Base-by-base conservation (phyloP, 2,797 vertebrate species). In the Gephyroberyx darwinii region DNA sequence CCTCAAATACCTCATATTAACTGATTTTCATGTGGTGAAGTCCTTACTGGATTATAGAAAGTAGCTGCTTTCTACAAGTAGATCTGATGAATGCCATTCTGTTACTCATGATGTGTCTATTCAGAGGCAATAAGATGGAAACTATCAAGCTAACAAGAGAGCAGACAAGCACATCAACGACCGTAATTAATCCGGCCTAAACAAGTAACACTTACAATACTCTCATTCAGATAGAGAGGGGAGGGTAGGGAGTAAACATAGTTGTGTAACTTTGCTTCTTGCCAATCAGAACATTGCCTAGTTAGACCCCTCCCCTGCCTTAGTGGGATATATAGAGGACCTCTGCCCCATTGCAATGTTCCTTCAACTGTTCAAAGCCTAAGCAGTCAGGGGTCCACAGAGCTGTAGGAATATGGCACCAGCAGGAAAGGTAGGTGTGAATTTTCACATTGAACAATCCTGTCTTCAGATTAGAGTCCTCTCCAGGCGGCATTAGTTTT, bases 401-500 rank as follows among this genome's bases (percentile, higher is more conserved):
- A 83, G 64, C 75, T 75, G 54, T 72, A 82, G 87, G 80, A 88
- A 65, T 70, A 93, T 93, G 92, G 89, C 90, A 90, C 90, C 90
- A 5, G 5, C 43, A 77, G 61, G 12, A 65, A 91, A 89, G 92
- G 92, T 93, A 91, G 1, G 84, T 85, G 53, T 75, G n/a, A 43
- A 67, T 5, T 8, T 43, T 3, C 41, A 14, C 41, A 5, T 43
- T 13, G 4, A 13, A 14, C 37, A 2, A 0, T n/a, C 12, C 20
- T 35, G 58, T 5, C 4, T 43, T 41, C 12, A 16, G 41, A 13
- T 26, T 26, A 26, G 26, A 26, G n/a, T n/a, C n/a, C 45, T 8
- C 4, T n/a, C 16, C n/a, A 7, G 17, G n/a, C 47, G 47, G 47
- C 33, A 37, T 57, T 39, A 37, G 55, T 20, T n/a, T n/a, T 19